Evolutionary conservation across 2,888 invertebrate species (phyloP), one percentile per base, ranked within the genome.

Genomic region (Petrophora chlorosata): DNA sequence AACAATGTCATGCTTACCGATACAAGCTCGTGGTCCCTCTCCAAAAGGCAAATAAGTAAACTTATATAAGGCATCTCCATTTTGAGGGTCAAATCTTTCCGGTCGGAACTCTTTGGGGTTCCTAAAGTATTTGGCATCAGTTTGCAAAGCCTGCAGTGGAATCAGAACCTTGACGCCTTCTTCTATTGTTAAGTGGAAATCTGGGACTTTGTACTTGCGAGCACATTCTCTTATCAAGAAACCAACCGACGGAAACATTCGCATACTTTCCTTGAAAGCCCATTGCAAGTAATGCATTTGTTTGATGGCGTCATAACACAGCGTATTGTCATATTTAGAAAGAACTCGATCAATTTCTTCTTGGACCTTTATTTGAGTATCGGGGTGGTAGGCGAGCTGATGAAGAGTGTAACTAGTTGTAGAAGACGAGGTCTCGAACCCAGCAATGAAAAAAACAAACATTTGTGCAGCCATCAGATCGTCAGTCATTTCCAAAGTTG

Each of bases 181-280:
- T 19, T 79, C 79, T 3, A 84, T 64, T 0, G 67, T 61, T 17
- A 83, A 22, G 5, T 61, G 57, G 2, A 77, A 17, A n/a, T 77
- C 77, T 0, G 72, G 67, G n/a, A 82, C 53, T 0, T 70, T 76
- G 32, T 79, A 81, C 9, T 63, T 48, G 3, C 61, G 63, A 2
- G 69, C 65, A 36, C 75, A 73, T 23, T 55, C 56, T 9, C 83
- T 61, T 1, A 73, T 44, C 10, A 83, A 45, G 39, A 70, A 76
- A 0, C 82, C 83, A 0, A 82, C 63, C 0, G 84, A 76, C 0
- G 83, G 82, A 23, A 82, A 81, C 55, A 79, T 67, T 9, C 79
- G 57, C 66, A 81, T 68, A 8, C 70, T 70, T 41, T 85, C 85
- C 36, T 66, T 74, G 36, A 80, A 73, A 0, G 67, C 56, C 62